Evolutionary conservation across 2,797 vertebrate genomes (phyloP).

Genomic region (Lerista edwardsae): DNA sequence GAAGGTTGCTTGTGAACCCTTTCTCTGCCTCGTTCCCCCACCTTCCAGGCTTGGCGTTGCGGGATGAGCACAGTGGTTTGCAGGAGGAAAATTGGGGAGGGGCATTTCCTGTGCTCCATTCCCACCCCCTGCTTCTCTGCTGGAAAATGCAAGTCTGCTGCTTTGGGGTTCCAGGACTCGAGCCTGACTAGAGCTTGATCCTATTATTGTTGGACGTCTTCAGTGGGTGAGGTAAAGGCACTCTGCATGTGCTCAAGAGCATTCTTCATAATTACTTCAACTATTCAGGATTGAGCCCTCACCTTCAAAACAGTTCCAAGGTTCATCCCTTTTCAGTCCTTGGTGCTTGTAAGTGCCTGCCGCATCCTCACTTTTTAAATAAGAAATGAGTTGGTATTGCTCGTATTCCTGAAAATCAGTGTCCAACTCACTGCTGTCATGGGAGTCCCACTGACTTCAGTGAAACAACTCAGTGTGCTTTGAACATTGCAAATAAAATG

Average conservation of each 20-base stretch:
- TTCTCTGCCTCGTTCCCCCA: neutral
- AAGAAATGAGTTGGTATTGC: neutral
- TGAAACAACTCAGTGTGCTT: neutral
- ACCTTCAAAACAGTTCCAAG: neutral
- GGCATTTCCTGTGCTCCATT: neutral
- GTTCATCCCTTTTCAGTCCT: neutral
- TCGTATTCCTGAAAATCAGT: neutral
- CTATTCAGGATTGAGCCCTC: neutral
- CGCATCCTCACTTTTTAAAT: neutral
- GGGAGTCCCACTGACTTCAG: neutral
- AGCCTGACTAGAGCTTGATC: neutral
- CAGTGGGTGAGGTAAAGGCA: neutral
- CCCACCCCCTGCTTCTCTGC: neutral
- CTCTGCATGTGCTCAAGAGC: neutral
- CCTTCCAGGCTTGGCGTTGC: too few relatives aligned
- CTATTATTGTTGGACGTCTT: neutral
- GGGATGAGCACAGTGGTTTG: too few relatives aligned
- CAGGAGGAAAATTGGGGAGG: too few relatives aligned
- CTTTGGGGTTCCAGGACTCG: too few relatives aligned
- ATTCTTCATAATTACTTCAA: neutral
- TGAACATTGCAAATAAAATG: neutral
- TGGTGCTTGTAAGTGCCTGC: neutral
- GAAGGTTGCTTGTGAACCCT: neutral
- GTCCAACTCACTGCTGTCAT: neutral
- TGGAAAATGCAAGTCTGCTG: neutral